phyloP scores from a whole-genome alignment of 2,888 invertebrate species.

The Leptopterna dolabrata region DNA sequence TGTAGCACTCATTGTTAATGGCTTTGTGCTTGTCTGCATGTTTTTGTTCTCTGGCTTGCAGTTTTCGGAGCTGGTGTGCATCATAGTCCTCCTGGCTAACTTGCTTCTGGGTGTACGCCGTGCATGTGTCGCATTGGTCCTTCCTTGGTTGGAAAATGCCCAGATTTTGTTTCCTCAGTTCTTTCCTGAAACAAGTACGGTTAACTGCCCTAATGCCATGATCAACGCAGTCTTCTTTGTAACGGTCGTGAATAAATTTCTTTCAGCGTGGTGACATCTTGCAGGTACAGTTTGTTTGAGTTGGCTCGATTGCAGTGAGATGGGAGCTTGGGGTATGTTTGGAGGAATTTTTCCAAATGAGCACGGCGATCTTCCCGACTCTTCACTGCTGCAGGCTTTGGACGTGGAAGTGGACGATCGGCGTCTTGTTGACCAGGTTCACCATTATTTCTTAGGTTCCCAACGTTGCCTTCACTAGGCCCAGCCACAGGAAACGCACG shows the following conservation, averaged over 20 bases:
- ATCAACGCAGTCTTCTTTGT: neutral
- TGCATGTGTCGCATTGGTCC: slow-evolving; percentile 42
- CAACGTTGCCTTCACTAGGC: too few species aligned
- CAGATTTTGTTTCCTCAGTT: neutral
- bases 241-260: too few species aligned
- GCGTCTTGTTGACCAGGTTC: neutral
- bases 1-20: neutral
- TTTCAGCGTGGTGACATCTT: neutral
- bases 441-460: neutral
- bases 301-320: slow-evolving; percentile 17
- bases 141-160: slow-evolving; percentile 21
- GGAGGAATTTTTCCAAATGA: neutral
- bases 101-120: neutral
- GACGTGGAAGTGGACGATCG: neutral
- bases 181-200: neutral
- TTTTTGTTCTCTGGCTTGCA: neutral
- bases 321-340: slow-evolving; percentile 17
- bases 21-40: neutral
- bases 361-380: neutral
- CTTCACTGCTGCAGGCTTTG: neutral
- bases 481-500: too few species aligned
- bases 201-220: neutral
- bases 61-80: neutral
- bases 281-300: slow-evolving; percentile 29
- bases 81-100: neutral